Base-by-base conservation (phyloP, 2,113 vertebrate species). In the Pyxicephalus adspersus region DNA sequence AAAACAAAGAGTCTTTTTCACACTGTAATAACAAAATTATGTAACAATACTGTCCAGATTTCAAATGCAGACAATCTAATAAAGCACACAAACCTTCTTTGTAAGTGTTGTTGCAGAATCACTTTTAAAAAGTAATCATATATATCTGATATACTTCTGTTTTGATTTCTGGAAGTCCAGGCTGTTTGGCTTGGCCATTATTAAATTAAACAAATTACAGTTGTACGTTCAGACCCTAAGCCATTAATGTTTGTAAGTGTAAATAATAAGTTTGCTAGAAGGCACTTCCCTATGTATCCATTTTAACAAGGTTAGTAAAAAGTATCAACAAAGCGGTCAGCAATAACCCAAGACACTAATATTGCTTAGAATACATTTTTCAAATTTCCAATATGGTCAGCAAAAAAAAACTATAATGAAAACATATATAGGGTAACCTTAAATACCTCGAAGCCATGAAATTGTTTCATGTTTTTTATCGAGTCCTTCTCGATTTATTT, bases 221-320 rank as follows among this genome's bases (percentile, higher is more conserved):
- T 72, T 73, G 18, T 58, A 58, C 70, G 31, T 57, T 73, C 22
- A 73, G 70, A 57, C 70, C 70, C 52, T 54, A 34, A 73, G 70
- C 52, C 26, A 73, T 73, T 29, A 58, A 58, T 58, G 52, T 34
- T 25, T 73, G 52, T 28, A 73, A 73, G 70, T 73, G 70, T 73
- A 73, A 73, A 73, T 73, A 73, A 71, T 73, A 58, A 54, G 52
- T 58, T 58, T 73, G 70, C 70, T 73, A 73, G 70, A 58, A 73
- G 70, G 70, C 70, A 73, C 19, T 57, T 57, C 18, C 28, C 70
- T 28, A 34, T 28, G 5, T 57, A 72, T 52, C 31, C 55, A 55
- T 11, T 73, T 52, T 73, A 73, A 73, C 54, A 57, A 34, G 52
- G 28, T 73, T 73, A 72, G 23, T 13, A 52, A 51, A 72, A 68